A percentile compares a stretch with the other conserved stretches of the same genome.
Conservation (phyloP, 2,888 invertebrate genomes). For the Caenorhabditis panamensis region DNA sequence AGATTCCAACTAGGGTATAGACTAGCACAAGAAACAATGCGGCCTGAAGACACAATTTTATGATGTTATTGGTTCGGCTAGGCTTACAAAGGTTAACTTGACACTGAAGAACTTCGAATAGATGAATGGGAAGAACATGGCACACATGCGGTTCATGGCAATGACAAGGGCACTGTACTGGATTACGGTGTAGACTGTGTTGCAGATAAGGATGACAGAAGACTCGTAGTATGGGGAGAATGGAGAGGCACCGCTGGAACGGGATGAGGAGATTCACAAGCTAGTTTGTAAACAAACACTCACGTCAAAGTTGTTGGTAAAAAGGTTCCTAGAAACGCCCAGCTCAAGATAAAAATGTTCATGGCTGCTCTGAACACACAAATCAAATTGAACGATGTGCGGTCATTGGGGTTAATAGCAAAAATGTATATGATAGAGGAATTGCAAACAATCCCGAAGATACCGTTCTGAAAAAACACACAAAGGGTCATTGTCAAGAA, state of each 20-base stretch:
- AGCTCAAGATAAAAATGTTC: slow-evolving; percentile 21
- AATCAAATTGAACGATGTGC: slow-evolving; percentile 41
- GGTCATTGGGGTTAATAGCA: neutral
- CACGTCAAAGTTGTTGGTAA: slow-evolving; percentile 31
- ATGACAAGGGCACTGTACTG: slow-evolving; percentile 20
- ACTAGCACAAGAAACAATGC: too few relatives aligned
- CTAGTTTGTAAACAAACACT: neutral
- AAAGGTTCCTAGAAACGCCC: slow-evolving; percentile 22
- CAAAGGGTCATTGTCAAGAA: neutral
- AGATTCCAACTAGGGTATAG: too few relatives aligned
- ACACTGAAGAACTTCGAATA: slow-evolving; percentile 17
- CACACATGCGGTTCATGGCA: slow-evolving; percentile 25
- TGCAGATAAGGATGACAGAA: slow-evolving; percentile 8
- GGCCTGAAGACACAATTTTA: too few relatives aligned
- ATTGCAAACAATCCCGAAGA: slow-evolving; percentile 29
- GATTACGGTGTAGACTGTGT: slow-evolving; percentile 11
- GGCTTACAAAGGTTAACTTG: too few relatives aligned
- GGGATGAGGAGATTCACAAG: neutral
- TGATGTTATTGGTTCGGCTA: too few relatives aligned
- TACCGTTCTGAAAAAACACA: slow-evolving; percentile 11
- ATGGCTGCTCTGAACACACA: slow-evolving; percentile 19
- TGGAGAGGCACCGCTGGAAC: slow-evolving; percentile 12
- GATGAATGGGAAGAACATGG: slow-evolving; percentile 23
- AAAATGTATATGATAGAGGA: slow-evolving; percentile 21
- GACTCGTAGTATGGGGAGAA: slow-evolving; percentile 21